A percentile compares a stretch with the other conserved stretches of the same genome.
phyloP scores from a whole-genome alignment of 2,888 invertebrate genomes.

The Nomada ruficornis region DNA sequence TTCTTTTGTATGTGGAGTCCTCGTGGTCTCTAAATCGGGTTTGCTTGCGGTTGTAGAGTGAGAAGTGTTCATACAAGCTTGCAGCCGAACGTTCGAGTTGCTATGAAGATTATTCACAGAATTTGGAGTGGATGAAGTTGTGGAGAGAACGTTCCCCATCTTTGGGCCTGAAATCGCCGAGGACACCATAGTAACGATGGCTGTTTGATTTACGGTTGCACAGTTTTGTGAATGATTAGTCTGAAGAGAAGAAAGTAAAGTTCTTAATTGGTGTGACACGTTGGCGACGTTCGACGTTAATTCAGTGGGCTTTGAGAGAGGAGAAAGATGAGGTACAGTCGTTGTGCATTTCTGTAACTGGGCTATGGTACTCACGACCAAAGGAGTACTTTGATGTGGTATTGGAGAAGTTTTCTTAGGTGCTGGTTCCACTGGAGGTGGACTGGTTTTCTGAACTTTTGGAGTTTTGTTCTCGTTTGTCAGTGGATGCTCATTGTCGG shows the following conservation, averaged over 20 bases:
- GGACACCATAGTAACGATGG: constrained; percentile 84
- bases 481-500: constrained; percentile 60
- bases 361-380: constrained; percentile 76
- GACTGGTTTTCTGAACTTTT: constrained; percentile 50
- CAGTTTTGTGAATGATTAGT: constrained; percentile 83
- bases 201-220: constrained; percentile 85
- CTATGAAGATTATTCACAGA: constrained; percentile 67
- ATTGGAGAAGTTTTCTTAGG: constrained; percentile 67
- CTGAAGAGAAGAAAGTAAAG: constrained; percentile 88
- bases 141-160: constrained; percentile 78
- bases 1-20: constrained; percentile 68
- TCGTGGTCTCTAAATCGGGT: constrained; percentile 65
- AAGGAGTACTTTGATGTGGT: constrained; percentile 71
- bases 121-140: constrained; percentile 76
- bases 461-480: constrained; percentile 57
- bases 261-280: constrained; percentile 89
- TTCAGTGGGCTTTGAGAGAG: constrained; percentile 90
- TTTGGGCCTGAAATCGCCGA: constrained; percentile 85
- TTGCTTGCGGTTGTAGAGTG: constrained; percentile 54
- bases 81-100: constrained; percentile 65
- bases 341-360: constrained; percentile 82
- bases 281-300: constrained; percentile 90
- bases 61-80: constrained; percentile 56
- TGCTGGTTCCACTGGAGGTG: constrained; percentile 41
- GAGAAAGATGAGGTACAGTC: constrained; percentile 89